Base-by-base conservation (phyloP, 2,113 vertebrate genomes). In the Tichodroma muraria region DNA sequence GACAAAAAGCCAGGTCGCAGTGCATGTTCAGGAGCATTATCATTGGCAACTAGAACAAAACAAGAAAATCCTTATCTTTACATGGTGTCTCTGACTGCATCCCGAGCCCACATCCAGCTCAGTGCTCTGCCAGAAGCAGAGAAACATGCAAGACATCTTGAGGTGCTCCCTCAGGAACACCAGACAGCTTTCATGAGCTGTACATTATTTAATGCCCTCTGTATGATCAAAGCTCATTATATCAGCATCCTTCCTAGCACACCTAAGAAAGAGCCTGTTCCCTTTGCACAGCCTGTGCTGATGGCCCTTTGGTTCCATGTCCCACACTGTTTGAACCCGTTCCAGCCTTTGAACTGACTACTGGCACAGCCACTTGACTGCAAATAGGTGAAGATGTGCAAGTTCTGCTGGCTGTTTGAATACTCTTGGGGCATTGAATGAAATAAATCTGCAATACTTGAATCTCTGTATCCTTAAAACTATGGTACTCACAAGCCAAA, bases 11-110 rank as follows among this genome's bases (percentile, higher is more conserved):
- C 98, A 8, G 99, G 99, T 76, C 99, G 98, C 90, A 99, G 97
- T 1, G 99, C 99, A 8, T 99, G 99, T 66, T 99, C 99, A 14
- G 99, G 99, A 49, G 99, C 99, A 10, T 98, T 99, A 96, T 99
- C 99, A 63, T 99, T 99, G 90, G 99, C 99, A 97, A 99, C 99
- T 99, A 92, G n/a, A 97, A 93, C 37, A 92, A 89, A 57, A 94
- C 17, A 78, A 81, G 40, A 50, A 77, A 33, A 68, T 23, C 47
- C 60, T 87, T 31, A 59, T 31, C 24, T 70, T 80, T 30, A 37
- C 12, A 5, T 2, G 11, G 15, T 9, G 35, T 18, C 28, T 24
- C 4, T 15, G 18, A 45, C 20, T 15, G 47, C 33, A 47, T 25
- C 16, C 17, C 85, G 56, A 81, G 15, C 31, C 50, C 47, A 63